phyloP scores from a whole-genome alignment of 2,113 vertebrate species.

The Elephantulus edwardii region DNA sequence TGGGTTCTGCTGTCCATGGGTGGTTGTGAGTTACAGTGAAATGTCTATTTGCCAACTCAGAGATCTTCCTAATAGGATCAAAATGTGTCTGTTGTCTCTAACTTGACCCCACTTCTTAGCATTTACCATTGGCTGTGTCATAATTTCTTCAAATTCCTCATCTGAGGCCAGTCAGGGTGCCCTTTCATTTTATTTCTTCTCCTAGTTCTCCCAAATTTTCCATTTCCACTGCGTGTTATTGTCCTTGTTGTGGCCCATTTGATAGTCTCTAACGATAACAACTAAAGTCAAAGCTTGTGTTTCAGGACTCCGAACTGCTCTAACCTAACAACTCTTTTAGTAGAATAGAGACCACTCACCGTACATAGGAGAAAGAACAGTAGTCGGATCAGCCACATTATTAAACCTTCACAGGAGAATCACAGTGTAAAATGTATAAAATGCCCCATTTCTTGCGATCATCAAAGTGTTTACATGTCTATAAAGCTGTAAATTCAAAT shows the following conservation, averaged over 20 bases:
- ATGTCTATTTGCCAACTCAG: neutral
- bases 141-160: neutral
- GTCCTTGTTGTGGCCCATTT: no score
- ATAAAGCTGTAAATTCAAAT: neutral
- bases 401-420: neutral
- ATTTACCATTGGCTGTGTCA: neutral
- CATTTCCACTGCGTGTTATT: neutral
- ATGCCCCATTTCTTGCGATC: neutral
- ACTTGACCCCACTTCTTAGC: neutral
- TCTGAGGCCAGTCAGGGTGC: neutral
- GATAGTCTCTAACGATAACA: no score
- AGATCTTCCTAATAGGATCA: neutral
- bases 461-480: neutral
- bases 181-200: neutral
- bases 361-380: neutral
- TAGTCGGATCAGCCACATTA: neutral
- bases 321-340: no score
- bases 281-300: no score
- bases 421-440: neutral
- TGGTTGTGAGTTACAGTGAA: no score
- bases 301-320: no score
- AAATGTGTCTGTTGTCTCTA: neutral
- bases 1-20: no score
- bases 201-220: neutral
- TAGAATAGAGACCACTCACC: no score